Evolutionary conservation across 2,888 invertebrate species (phyloP).

Genomic region (Venusia cambrica): DNA sequence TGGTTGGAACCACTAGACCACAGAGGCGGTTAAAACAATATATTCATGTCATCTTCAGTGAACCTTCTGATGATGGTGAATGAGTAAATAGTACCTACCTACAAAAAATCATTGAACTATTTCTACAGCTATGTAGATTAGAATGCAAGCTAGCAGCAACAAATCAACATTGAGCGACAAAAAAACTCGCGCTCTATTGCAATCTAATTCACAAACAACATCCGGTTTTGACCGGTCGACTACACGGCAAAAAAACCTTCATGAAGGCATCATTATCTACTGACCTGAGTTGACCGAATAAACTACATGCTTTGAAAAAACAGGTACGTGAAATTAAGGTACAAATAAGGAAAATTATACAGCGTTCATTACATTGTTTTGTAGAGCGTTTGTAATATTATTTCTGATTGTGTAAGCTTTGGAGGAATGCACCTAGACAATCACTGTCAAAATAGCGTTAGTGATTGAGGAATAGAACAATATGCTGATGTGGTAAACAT

Average conservation of each 20-base stretch:
- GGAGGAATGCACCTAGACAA: too few species aligned
- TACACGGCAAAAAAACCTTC: constrained; percentile 41
- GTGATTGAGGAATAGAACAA: too few species aligned
- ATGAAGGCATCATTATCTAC: constrained; percentile 37
- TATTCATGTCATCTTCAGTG: too few species aligned
- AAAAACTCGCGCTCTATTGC: constrained; percentile 57
- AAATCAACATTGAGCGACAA: constrained; percentile 37
- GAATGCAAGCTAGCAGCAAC: constrained; percentile 24
- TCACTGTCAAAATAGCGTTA: too few species aligned
- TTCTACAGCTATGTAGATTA: background rate
- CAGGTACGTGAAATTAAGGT: constrained; percentile 3
- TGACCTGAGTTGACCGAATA: constrained; percentile 36
- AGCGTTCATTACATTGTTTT: constrained; percentile 13
- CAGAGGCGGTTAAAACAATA: too few species aligned
- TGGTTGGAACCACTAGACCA: too few species aligned
- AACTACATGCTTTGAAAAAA: constrained; percentile 16
- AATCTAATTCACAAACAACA: constrained; percentile 51
- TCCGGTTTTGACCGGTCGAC: constrained; percentile 48
- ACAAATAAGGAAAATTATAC: constrained; percentile 12
- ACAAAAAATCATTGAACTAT: constrained; percentile 7
- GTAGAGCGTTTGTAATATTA: constrained; percentile 11
- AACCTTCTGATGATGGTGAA: too few species aligned
- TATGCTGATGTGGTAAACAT: too few species aligned
- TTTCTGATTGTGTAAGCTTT: constrained; percentile 17
- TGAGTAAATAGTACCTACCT: too few species aligned